phyloP scores from a whole-genome alignment of 2,113 vertebrate species.

The Ceyx margarethae region DNA sequence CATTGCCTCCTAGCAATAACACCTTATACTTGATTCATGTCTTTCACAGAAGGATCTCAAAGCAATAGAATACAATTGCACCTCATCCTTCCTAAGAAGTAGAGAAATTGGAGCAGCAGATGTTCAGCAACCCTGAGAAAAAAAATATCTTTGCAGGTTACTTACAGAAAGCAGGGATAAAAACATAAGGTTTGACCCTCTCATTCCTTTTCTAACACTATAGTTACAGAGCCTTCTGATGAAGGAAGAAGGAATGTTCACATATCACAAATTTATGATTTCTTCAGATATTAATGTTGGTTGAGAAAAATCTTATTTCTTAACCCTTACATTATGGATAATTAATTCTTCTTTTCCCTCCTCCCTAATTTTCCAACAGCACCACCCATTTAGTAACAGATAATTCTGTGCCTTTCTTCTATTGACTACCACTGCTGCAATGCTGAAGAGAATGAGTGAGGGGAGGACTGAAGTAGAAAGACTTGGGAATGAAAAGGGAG shows the following conservation, averaged over 20 bases:
- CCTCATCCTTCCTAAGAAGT: background rate
- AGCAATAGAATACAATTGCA: background rate
- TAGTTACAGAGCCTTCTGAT: background rate
- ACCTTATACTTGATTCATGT: background rate
- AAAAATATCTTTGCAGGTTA: background rate
- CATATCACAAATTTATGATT: constrained; percentile 30
- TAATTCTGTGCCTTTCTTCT: constrained; percentile 67
- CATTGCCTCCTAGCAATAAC: background rate
- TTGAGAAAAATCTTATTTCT: constrained; percentile 54
- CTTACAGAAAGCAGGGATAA: constrained; percentile 24
- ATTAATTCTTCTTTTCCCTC: constrained; percentile 68
- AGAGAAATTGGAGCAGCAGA: constrained; percentile 17
- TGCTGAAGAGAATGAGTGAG: constrained; percentile 63
- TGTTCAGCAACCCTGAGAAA: background rate
- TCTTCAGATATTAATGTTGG: constrained; percentile 24
- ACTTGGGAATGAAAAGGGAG: constrained; percentile 51
- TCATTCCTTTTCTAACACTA: background rate
- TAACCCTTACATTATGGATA: constrained; percentile 62
- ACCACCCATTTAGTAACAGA: constrained; percentile 66
- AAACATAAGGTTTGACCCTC: background rate
- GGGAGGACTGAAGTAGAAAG: constrained; percentile 54
- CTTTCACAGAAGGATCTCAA: background rate
- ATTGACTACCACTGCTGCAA: constrained; percentile 62
- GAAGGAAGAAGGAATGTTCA: background rate
- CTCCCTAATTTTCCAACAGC: constrained; percentile 65